Evolutionary conservation across 2,888 invertebrate genomes (phyloP).

Genomic region (Notocelia uddmanniana): DNA sequence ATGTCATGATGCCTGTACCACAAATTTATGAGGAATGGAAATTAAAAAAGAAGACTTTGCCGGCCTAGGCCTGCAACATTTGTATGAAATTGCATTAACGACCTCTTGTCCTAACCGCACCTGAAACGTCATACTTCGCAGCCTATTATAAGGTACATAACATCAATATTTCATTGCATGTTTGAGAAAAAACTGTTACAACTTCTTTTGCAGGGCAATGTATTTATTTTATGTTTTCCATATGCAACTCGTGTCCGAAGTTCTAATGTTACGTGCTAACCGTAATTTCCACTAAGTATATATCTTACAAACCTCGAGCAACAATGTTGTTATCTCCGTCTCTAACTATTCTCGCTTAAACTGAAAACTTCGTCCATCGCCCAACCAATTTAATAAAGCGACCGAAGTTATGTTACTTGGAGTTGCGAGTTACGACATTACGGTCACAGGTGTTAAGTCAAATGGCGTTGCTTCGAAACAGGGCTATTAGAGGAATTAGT

Average conservation of each 20-base stretch:
- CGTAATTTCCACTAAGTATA: constrained; percentile 38
- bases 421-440: constrained; percentile 40
- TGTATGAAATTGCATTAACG: too few species aligned
- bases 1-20: too few species aligned
- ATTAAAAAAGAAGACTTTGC: too few species aligned
- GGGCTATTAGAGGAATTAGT: constrained; percentile 52
- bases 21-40: too few species aligned
- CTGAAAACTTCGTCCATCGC: constrained; percentile 45
- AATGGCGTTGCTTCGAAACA: constrained; percentile 50
- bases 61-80: too few species aligned
- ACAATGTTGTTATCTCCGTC: constrained; percentile 45
- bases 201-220: too few species aligned
- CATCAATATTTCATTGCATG: too few species aligned
- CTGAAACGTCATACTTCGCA: too few species aligned
- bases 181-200: too few species aligned
- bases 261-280: constrained; percentile 37
- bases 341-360: constrained; percentile 45
- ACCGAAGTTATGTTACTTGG: constrained; percentile 43
- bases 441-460: constrained; percentile 50
- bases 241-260: not conserved
- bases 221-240: not conserved
- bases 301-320: constrained; percentile 31
- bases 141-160: too few species aligned
- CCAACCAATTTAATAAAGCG: constrained; percentile 48
- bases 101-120: too few species aligned